Percentiles rank a stretch among this genome's conserved stretches.
Conservation (phyloP, 2,888 invertebrate species). For the Heterodera filipjevi region DNA sequence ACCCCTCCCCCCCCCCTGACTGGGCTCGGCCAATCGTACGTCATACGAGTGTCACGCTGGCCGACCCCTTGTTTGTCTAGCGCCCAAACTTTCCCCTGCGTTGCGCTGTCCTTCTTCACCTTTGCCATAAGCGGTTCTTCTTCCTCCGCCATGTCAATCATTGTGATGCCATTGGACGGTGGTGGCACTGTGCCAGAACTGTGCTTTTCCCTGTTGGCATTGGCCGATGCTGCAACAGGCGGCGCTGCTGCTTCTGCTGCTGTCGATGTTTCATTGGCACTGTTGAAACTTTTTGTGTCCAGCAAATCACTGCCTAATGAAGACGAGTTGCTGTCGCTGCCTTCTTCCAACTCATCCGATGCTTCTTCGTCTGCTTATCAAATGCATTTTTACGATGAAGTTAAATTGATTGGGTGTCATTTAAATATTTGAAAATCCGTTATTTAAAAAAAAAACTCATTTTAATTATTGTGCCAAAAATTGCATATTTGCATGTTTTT, state of each 20-base stretch:
- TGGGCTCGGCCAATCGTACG: no score
- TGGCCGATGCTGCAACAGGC: neutral
- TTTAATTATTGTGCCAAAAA: no score
- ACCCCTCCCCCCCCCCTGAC: no score
- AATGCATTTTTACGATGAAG: no score
- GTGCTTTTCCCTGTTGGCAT: neutral
- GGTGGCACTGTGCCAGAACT: conserved; percentile 2
- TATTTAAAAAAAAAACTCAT: no score
- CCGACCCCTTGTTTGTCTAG: neutral
- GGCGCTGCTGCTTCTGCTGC: neutral
- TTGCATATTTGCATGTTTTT: no score
- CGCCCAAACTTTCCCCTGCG: neutral
- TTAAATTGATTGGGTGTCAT: no score
- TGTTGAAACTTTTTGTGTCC: neutral
- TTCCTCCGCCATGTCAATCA: conserved; percentile 9
- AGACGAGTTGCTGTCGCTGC: neutral
- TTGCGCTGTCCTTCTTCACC: neutral
- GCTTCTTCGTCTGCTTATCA: conserved; percentile 5
- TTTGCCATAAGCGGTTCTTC: neutral
- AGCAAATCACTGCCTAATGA: neutral
- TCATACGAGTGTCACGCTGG: no score
- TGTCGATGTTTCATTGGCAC: conserved; percentile 3
- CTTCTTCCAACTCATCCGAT: neutral
- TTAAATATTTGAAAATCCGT: no score
- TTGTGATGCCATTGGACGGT: neutral